Base-by-base conservation (phyloP, 2,888 invertebrate genomes). In the Taphrorychus bicolor region DNA sequence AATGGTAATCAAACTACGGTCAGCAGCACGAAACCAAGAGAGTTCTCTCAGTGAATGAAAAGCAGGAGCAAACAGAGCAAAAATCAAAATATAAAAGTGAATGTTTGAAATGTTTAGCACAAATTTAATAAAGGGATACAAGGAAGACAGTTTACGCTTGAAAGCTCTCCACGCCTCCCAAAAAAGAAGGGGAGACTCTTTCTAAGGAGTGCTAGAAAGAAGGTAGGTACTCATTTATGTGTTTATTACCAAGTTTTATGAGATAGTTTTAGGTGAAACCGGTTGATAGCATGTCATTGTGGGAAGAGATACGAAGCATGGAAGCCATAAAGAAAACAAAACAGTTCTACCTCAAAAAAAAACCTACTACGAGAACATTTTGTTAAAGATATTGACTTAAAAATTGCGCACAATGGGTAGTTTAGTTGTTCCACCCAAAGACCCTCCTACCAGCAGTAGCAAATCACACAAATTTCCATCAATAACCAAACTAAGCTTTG, bases 301-400 rank as follows among this genome's bases (percentile, higher is more conserved):
- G 54, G 51, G 68, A 68, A 42, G 63, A 68, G 56, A 63, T 68
- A 18, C 19, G 68, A 54, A 68, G 63, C 1, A 64, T 48, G 42
- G 68, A 68, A 18, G 68, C 63, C 2, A 5, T 68, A 59, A 4
- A 59, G 42, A 56, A 45, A 22, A 17, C 9, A 22, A 17, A 23
- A 23, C 0, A 64, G 59, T 41, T 53, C 68, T 1, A 59, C 53
- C 51, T 59, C 68, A n/a, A 11, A 24, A 63, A n/a, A 63, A 68
- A 11, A 64, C 58, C 17, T 59, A 19, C 21, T 63, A 63, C 17
- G 19, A 52, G 41, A 53, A 54, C 18, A 49, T 67, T 32, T 21
- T 66, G 4, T 11, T 60, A 19, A 14, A 4, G 52, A 61, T 32
- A n/a, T 17, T n/a, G 21, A 52, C 3, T 18, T 40, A 41, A 56